Base-by-base conservation (phyloP, 2,113 vertebrate genomes). In the Manacus vitellinus region DNA sequence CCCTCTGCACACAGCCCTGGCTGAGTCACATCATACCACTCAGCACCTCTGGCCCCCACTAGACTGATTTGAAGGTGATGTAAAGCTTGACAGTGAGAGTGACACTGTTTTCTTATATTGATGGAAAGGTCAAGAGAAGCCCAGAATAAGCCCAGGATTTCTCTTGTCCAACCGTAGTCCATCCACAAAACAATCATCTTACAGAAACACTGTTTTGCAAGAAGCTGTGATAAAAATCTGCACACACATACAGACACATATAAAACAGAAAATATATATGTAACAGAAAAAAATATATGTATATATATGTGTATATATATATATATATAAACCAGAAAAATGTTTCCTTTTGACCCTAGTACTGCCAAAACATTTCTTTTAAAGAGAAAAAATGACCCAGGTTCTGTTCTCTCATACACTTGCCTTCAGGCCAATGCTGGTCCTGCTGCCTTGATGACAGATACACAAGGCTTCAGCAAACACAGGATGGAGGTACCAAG, bases 171-270 rank as follows among this genome's bases (percentile, higher is more conserved):
- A 14, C 72, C 46, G 31, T 10, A 68, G 22, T 12, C 46, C 39
- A 39, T 3, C 10, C 31, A 23, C 41, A 82, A 35, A 92, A 62
- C 28, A 82, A 66, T 33, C 8, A 59, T 7, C 68, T 77, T 47
- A 66, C 30, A 70, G 79, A 88, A 92, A 88, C 28, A 31, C 7
- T 2, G 0, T 33, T 85, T 71, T 59, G 25, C 43, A 19, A 7
- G 55, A 51, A 85, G 25, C 37, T 13, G 12, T 10, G n/a, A 80
- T 66, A 41, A 72, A 89, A 75, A 62, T 44, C 54, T 0, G 0
- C 4, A 28, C 0, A 0, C 3, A 2, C 16, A n/a, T 7, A 72
- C 6, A 21, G 21, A 27, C 10, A 39, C 9, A 21, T 52, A 52
- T 16, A 52, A 28, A 51, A 25, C 24, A 27, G 14, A 51, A 51